Base-by-base conservation (phyloP, 2,888 invertebrate species). In the Luperina nickerlii region DNA sequence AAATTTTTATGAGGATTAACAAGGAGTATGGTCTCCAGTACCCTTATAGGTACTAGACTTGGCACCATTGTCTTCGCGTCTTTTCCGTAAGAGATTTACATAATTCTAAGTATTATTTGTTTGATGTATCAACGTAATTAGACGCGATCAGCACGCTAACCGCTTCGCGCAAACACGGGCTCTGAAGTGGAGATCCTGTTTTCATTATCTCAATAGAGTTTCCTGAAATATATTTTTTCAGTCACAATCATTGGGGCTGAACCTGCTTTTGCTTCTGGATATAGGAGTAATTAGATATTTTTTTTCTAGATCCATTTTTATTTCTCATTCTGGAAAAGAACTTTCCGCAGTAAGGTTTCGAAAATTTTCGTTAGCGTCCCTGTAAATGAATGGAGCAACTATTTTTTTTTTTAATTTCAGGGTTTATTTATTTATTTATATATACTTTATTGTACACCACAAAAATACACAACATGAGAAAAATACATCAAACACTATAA, bases 21-120 rank as follows among this genome's bases (percentile, higher is more conserved):
- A 24, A 18, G 32, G 15, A 24, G 24, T 60, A 67, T 11, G 7
- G 4, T n/a, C 11, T 5, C n/a, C 67, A n/a, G 11, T 11, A 18
- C 4, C n/a, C 0, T 27, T n/a, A n/a, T n/a, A n/a, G 20, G 24
- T n/a, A 38, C 11, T 18, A 18, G 11, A 65, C 48, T 38, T 15
- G 7, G n/a, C 2, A 38, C 6, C 57, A 48, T n/a, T 65, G 32
- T n/a, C 32, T 65, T 71, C 3, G 38, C 18, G 9, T 71, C 6
- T 18, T 69, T 38, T 42, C 4, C 13, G 1, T 51, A 24, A 42
- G 11, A 7, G 7, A 9, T 45, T 79, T 67, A 70, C 15, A 60
- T 80, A 62, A 85, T 66, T 8, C 20, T 15, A 42, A 11, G 51
- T 42, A 81, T 45, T 62, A 71, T 54, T 27, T 62, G 15, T 71